These are phyloP conservation scores for Gopherus evgoodei DNA, from an alignment of 2,113 vertebrate species.

Conservation along the genomic window DNA sequence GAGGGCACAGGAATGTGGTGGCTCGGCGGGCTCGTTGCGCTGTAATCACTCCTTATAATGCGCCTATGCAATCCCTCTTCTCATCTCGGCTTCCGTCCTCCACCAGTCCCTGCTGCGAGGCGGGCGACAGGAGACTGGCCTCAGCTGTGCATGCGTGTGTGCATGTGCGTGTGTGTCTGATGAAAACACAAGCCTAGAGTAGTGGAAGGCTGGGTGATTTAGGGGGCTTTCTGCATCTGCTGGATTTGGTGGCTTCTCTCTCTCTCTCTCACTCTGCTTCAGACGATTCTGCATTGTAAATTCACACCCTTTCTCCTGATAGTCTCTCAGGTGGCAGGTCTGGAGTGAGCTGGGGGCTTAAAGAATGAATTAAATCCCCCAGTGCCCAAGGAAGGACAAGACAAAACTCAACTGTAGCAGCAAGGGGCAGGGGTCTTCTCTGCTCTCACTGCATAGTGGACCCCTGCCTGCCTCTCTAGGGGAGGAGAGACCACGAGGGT, in stretches of 20 bases:
- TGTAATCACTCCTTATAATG: background rate
- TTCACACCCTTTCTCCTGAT: background rate
- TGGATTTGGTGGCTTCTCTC: slow-evolving; percentile 60
- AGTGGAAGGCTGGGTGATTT: slow-evolving; percentile 9
- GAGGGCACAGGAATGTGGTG: background rate
- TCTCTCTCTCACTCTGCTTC: slow-evolving; percentile 41
- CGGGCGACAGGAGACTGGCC: slow-evolving; percentile 45
- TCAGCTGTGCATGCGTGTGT: slow-evolving; percentile 23
- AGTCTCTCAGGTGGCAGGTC: background rate
- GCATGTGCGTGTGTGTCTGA: background rate
- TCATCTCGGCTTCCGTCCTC: slow-evolving; percentile 37
- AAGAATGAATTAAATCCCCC: background rate
- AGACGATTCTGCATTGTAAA: slow-evolving; percentile 73
- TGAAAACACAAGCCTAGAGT: slow-evolving; percentile 50
- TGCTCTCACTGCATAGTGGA: background rate
- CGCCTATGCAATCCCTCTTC: slow-evolving; percentile 33
- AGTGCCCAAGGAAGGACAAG: background rate
- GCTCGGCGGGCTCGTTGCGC: background rate
- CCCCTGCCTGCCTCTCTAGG: slow-evolving; percentile 38
- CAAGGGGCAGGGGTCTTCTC: background rate
- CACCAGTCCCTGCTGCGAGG: background rate
- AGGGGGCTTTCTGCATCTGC: background rate
- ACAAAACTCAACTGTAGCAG: background rate
- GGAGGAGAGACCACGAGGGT: slow-evolving; percentile 22
- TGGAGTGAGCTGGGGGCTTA: slow-evolving; percentile 29